phyloP scores from a whole-genome alignment of 1,140 invertebrate species.

The Lordiphosa clarofinis region DNA sequence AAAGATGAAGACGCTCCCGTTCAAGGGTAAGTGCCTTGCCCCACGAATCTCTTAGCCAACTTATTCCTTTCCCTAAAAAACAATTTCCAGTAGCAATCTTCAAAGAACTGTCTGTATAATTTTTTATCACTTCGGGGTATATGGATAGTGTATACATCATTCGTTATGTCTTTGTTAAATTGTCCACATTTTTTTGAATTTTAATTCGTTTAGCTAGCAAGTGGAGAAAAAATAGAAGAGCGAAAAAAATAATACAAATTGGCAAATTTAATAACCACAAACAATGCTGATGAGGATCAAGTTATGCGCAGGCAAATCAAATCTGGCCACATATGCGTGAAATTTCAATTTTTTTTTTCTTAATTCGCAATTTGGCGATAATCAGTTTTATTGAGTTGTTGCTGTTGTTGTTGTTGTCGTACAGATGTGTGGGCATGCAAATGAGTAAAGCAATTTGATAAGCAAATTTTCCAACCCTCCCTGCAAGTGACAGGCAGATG shows the following conservation, averaged over 20 bases:
- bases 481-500: conserved; percentile 46
- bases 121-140: too few species aligned
- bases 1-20: too few species aligned
- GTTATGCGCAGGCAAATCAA: conserved; percentile 68
- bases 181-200: conserved; percentile 27
- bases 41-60: too few species aligned
- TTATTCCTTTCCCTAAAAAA: too few species aligned
- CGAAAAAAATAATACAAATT: conserved; percentile 51
- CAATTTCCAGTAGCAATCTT: too few species aligned
- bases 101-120: too few species aligned
- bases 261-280: conserved; percentile 70
- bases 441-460: conserved; percentile 53
- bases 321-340: conserved; percentile 74
- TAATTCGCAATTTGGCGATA: conserved; percentile 71
- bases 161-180: conserved; percentile 9
- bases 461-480: conserved; percentile 2
- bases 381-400: conserved; percentile 73
- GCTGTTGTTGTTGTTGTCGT: conserved; percentile 3
- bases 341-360: conserved; percentile 43
- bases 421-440: conserved; percentile 37
- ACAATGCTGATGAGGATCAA: conserved; percentile 40
- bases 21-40: too few species aligned
- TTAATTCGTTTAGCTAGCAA: conserved; percentile 62
- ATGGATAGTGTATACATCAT: neutral
- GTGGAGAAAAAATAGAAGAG: conserved; percentile 25